A percentile compares a stretch with the other conserved stretches of the same genome.
phyloP scores from a whole-genome alignment of 2,888 invertebrate species.

The Ornithoptera priamus region DNA sequence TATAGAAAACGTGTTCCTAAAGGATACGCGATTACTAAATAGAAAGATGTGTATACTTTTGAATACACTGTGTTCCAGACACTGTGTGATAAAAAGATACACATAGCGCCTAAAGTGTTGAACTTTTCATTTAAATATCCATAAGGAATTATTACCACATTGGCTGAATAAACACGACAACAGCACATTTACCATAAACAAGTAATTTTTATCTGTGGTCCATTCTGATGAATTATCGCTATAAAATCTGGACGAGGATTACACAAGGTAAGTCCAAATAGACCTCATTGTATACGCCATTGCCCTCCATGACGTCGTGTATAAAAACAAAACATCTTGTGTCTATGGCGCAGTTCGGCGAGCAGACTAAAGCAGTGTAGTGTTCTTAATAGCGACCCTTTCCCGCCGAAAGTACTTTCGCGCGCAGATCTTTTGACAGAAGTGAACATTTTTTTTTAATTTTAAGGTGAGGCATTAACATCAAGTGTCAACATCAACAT shows the following conservation, averaged over 20 bases:
- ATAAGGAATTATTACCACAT: no score
- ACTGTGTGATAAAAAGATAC: slow-evolving; percentile 28
- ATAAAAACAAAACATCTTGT: slow-evolving; percentile 62
- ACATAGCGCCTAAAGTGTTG: background rate
- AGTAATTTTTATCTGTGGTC: no score
- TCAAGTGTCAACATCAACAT: no score
- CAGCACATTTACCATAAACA: no score
- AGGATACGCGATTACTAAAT: slow-evolving; percentile 23
- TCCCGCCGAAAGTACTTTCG: slow-evolving; percentile 24
- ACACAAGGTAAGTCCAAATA: slow-evolving; percentile 7
- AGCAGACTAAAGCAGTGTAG: slow-evolving; percentile 48
- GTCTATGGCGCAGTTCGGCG: slow-evolving; percentile 59
- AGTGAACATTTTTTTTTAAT: background rate
- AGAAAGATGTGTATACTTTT: slow-evolving; percentile 28
- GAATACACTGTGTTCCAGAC: slow-evolving; percentile 25
- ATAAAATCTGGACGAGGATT: no score
- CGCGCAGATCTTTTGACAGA: slow-evolving; percentile 19
- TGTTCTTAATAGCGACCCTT: slow-evolving; percentile 32
- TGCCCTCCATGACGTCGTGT: slow-evolving; percentile 47
- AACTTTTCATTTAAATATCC: no score
- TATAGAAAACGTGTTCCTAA: slow-evolving; percentile 32
- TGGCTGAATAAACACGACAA: no score
- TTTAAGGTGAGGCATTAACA: background rate
- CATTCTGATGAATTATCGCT: no score
- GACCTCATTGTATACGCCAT: slow-evolving; percentile 42